Base-by-base conservation (phyloP, 2,113 vertebrate species). In the Tympanuchus pallidicinctus region DNA sequence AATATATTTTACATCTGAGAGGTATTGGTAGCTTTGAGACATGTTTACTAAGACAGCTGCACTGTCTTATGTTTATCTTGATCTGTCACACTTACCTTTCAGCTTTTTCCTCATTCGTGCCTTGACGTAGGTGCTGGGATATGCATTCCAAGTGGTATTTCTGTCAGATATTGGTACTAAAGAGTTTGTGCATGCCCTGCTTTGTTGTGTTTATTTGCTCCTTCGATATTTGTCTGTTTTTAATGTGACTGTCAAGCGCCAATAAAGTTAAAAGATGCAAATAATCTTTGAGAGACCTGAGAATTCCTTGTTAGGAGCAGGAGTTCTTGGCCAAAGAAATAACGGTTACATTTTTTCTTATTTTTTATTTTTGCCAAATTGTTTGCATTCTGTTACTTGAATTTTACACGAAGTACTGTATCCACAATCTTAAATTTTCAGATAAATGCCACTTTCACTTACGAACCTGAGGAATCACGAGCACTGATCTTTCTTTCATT, bases 121-220 rank as follows among this genome's bases (percentile, higher is more conserved):
- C 24, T 72, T 85, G 59, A 24, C 11, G 5, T 61, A 20, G 0
- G 0, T 32, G 28, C 34, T 79, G 45, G 64, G 20, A 38, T 79
- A 56, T 76, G 82, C 14, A 2, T 34, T 93, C 42, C 54, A 72
- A 82, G 43, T 43, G 15, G 14, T 34, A 8, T 1, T 2, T 25
- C 56, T 88, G 16, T 65, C 61, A 30, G 0, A 1, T 61, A 4
- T 69, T 87, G 63, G 11, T 75, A 54, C 50, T 72, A 61, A 91
- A 63, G 27, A 88, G 57, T 17, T 86, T 54, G 28, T 43, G 5
- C 24, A 8, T 22, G 16, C 74, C 43, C 67, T 80, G 20, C 50
- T 73, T 76, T 43, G 13, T 3, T 76, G 84, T 63, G 28, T 10
- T 64, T 64, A 27, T 40, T 63, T 25, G 34, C 16, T 63, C 25